phyloP scores from a whole-genome alignment of 2,113 vertebrate species.

The Serilophus lunatus region DNA sequence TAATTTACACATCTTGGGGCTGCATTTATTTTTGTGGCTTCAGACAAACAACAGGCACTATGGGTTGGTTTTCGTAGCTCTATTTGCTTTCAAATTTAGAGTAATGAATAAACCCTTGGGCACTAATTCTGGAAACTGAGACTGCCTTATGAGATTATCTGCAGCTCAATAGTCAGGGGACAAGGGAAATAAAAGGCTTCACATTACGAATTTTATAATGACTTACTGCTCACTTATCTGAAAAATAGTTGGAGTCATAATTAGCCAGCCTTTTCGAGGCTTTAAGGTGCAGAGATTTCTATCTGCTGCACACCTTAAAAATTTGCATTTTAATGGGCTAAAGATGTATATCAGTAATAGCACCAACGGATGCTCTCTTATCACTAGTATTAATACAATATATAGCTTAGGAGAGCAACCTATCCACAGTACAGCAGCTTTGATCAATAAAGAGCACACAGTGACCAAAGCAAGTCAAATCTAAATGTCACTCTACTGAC shows the following conservation, averaged over 20 bases:
- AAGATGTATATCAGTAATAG: conserved; percentile 66
- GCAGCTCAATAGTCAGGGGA: conserved; percentile 43
- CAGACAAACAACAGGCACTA: not conserved
- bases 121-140: conserved; percentile 30
- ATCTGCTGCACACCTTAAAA: conserved; percentile 59
- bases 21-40: not conserved
- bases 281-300: conserved; percentile 61
- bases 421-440: not conserved
- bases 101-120: conserved; percentile 44
- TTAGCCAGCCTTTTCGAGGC: conserved; percentile 39
- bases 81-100: conserved; percentile 34
- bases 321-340: conserved; percentile 72
- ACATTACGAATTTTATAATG: conserved; percentile 60
- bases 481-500: conserved; percentile 14
- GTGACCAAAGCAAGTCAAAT: conserved; percentile 15
- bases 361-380: conserved; percentile 29
- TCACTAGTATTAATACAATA: conserved; percentile 39
- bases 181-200: conserved; percentile 57
- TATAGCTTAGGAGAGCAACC: conserved; percentile 7
- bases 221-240: conserved; percentile 65
- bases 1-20: not conserved
- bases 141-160: conserved; percentile 51
- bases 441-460: conserved; percentile 28
- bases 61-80: not conserved
- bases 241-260: conserved; percentile 65